Percentiles rank a stretch among this genome's conserved stretches.
phyloP scores from a whole-genome alignment of 1,140 invertebrate species.

The Phenacoccus solenopsis region DNA sequence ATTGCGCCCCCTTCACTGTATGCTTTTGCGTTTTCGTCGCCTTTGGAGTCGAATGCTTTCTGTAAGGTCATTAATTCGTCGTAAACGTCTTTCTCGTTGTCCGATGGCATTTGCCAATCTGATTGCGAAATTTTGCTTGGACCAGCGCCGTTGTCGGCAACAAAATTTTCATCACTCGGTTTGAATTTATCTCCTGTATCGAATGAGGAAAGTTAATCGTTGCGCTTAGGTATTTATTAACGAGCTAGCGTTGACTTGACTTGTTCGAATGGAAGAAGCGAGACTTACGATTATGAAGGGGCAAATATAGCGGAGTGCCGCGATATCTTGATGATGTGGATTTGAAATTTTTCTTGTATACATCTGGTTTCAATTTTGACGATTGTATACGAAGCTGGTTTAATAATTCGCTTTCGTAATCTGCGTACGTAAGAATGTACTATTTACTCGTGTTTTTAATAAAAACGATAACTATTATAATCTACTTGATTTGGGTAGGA shows the following conservation, averaged over 20 bases:
- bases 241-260: no score
- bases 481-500: no score
- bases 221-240: no score
- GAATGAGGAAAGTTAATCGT: no score
- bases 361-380: background rate
- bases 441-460: no score
- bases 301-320: background rate
- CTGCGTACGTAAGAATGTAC: no score
- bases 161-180: background rate
- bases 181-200: background rate
- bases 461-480: no score
- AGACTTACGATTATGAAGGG: background rate
- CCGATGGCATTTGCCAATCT: background rate
- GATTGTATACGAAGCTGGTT: background rate
- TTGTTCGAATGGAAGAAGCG: no score
- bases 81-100: background rate
- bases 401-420: background rate
- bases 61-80: background rate
- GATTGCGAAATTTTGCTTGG: background rate
- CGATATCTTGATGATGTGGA: background rate
- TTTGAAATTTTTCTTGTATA: background rate
- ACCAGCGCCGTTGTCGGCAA: background rate
- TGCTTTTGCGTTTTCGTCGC: background rate
- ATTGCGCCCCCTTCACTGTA: background rate
- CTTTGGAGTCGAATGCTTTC: background rate